Evolutionary conservation across 2,888 invertebrate genomes (phyloP), one percentile per base, ranked within the genome.

Genomic region (Nesidiocoris tenuis): DNA sequence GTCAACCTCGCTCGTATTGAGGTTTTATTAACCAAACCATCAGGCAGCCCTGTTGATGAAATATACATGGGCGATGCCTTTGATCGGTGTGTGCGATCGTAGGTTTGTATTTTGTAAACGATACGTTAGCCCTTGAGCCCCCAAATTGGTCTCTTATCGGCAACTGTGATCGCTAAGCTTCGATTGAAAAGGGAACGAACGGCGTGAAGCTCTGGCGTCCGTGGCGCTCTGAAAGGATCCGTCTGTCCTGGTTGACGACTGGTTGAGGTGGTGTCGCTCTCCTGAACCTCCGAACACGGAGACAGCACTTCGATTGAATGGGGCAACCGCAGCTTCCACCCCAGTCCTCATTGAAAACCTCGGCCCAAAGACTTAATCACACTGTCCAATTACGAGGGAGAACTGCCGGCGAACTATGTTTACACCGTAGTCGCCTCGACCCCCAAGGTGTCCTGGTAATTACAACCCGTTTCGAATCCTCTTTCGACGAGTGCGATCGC

Each of bases 291-390:
- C 39, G 12, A 39, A 39, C 39, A 39, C 12, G n/a, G n/a, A 39
- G 39, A 39, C 39, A 39, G 39, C 39, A 3, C 5, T 39, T 12
- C 39, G 39, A 39, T 39, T 39, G 39, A 39, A 39, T 39, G 39
- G 5, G 5, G 39, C 59, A 39, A 1, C 19, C 67, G 67, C 67
- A 54, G 19, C 67, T 12, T 67, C 55, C 18, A 54, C 55, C 55
- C 39, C 39, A 12, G 39, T 39, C 39, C 5, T 39, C 39, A 39
- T 39, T 39, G 5, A 12, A 39, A 39, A 39, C 39, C n/a, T n/a
- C n/a, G 12, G 12, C 39, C 70, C 70, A 70, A 70, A 70, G 70
- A 70, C 70, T 70, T 70, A 70, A 70, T 70, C 70, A 70, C 70
- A 70, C 59, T 59, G 70, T 70, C 70, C 70, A 70, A 70, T 70